Evolutionary conservation across 2,797 vertebrate genomes (phyloP).

Genomic region (Molossus alvarezi): DNA sequence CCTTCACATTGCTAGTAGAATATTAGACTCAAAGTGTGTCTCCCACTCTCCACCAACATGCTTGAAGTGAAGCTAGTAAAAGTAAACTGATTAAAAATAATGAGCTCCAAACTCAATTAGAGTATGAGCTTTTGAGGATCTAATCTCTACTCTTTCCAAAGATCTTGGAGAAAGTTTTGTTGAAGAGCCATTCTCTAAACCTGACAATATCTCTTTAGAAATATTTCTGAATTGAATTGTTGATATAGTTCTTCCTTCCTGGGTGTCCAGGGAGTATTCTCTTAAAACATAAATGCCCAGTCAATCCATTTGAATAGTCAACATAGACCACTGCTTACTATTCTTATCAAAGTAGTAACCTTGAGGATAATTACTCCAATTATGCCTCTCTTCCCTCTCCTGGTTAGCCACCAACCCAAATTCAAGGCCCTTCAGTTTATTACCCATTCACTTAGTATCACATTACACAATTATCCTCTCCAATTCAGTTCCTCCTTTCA

Average conservation of each 20-base stretch:
- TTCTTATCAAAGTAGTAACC: background rate
- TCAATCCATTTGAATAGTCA: background rate
- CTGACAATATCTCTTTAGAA: background rate
- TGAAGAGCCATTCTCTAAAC: background rate
- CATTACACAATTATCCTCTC: background rate
- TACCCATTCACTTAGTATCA: background rate
- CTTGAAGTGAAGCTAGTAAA: background rate
- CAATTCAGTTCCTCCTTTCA: background rate
- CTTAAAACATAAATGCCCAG: slow-evolving; percentile 1
- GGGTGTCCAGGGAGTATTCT: background rate
- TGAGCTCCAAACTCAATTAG: background rate
- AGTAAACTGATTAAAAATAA: background rate
- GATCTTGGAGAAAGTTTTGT: background rate
- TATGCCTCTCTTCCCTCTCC: background rate
- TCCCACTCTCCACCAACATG: background rate
- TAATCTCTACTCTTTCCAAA: background rate
- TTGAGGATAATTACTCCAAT: background rate
- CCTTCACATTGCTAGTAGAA: background rate
- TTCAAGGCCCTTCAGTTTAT: background rate
- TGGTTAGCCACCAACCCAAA: background rate
- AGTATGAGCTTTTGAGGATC: background rate
- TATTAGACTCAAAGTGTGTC: background rate
- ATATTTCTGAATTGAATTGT: background rate
- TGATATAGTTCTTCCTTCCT: background rate
- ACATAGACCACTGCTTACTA: background rate